Percentiles rank a stretch among this genome's conserved stretches.
Evolutionary conservation across 2,888 invertebrate species (phyloP).

Genomic region (Polietes domitor): DNA sequence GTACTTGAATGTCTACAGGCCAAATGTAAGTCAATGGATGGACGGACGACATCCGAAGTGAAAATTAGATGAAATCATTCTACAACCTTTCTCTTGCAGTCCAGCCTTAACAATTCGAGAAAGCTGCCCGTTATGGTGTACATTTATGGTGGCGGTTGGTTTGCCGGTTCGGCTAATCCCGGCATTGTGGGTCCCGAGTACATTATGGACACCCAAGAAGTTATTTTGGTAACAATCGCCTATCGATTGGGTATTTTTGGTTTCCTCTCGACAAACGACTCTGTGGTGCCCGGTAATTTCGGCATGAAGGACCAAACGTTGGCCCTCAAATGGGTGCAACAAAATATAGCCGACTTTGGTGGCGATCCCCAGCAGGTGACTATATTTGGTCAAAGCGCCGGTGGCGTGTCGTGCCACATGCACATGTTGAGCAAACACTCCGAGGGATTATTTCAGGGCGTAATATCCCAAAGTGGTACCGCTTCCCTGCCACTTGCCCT

Average conservation of each 20-base stretch:
- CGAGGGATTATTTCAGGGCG: slow-evolving; percentile 79
- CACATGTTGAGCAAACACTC: slow-evolving; percentile 81
- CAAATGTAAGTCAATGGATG: slow-evolving; percentile 70
- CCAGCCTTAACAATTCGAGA: background rate
- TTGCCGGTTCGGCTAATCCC: slow-evolving; percentile 80
- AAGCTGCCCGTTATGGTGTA: slow-evolving; percentile 81
- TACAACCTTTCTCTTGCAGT: background rate
- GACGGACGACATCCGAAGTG: background rate
- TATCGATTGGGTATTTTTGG: slow-evolving; percentile 80
- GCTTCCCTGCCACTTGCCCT: slow-evolving; percentile 80
- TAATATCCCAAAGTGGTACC: slow-evolving; percentile 81
- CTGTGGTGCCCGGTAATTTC: slow-evolving; percentile 81
- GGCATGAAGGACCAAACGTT: slow-evolving; percentile 81
- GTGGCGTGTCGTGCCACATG: slow-evolving; percentile 80
- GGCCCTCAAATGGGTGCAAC: slow-evolving; percentile 81
- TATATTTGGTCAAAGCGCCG: slow-evolving; percentile 81
- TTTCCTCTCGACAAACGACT: slow-evolving; percentile 80
- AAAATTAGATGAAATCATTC: background rate
- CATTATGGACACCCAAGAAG: slow-evolving; percentile 80
- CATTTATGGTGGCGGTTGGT: slow-evolving; percentile 82
- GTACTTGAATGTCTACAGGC: slow-evolving; percentile 82
- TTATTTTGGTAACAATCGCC: slow-evolving; percentile 79
- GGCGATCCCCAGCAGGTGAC: slow-evolving; percentile 80
- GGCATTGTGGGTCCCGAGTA: slow-evolving; percentile 79
- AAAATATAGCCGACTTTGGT: slow-evolving; percentile 79